Evolutionary conservation across 2,797 vertebrate genomes (phyloP).

Genomic region (Momotus momota): DNA sequence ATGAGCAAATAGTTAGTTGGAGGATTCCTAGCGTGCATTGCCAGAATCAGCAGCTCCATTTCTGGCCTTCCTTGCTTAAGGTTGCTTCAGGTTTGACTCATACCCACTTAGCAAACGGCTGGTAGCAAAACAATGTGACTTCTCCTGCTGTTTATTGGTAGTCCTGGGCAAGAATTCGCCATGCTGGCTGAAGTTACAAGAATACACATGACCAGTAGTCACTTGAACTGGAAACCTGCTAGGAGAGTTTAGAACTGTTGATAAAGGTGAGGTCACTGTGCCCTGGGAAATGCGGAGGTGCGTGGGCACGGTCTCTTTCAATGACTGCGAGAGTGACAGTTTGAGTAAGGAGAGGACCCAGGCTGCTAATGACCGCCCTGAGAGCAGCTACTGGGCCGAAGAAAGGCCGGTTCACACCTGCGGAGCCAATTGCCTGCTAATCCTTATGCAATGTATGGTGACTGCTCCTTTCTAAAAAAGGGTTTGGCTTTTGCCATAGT

Average conservation of each 20-base stretch:
- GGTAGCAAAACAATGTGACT: not conserved
- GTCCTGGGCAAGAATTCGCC: not conserved
- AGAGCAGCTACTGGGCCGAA: not conserved
- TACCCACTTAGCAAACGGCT: not conserved
- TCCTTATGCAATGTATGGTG: not conserved
- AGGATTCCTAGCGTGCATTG: not conserved
- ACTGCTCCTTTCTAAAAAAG: not conserved
- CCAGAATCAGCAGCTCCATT: not conserved
- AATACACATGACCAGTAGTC: not conserved
- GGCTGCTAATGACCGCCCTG: not conserved
- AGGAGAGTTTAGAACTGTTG: not conserved
- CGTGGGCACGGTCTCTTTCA: rapidly evolving
- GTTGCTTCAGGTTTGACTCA: not conserved
- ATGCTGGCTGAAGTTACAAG: rapidly evolving
- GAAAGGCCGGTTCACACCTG: not conserved
- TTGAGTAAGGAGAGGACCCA: not conserved
- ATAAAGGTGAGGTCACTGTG: not conserved
- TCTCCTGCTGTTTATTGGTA: not conserved
- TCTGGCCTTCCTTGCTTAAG: not conserved
- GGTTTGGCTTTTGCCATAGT: not conserved
- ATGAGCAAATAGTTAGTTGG: not conserved
- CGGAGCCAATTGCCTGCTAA: not conserved
- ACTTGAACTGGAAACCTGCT: not conserved
- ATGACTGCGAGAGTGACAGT: not conserved
- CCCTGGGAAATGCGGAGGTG: not conserved